Percentiles rank a stretch among this genome's conserved stretches.
Evolutionary conservation across 53 echinoderm and acorn worm genomes (phyloP).

Genomic region (Holothuria scabra): DNA sequence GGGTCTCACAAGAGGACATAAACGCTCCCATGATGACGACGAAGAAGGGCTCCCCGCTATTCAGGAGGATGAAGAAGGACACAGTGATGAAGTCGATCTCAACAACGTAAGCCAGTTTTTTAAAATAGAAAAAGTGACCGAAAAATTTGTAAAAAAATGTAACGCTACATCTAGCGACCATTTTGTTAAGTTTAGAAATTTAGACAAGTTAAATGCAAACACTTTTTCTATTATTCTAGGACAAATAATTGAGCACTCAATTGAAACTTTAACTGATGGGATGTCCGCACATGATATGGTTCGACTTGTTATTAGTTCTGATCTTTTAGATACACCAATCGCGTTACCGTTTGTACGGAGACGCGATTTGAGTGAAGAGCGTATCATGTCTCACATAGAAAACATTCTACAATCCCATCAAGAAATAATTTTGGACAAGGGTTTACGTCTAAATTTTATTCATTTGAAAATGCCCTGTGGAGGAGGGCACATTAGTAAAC

Average conservation of each 20-base stretch:
- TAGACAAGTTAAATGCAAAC: neutral
- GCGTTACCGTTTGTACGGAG: conserved; percentile 18
- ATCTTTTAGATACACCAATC: conserved; percentile 16
- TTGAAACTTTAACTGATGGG: neutral
- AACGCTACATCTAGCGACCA: conserved; percentile 5
- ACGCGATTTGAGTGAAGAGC: neutral
- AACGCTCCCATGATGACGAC: no score
- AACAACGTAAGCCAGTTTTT: no score
- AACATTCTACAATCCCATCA: conserved; percentile 32
- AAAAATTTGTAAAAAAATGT: conserved; percentile 34
- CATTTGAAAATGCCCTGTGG: conserved; percentile 43
- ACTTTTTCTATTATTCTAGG: neutral
- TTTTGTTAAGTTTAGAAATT: neutral
- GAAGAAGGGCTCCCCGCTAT: no score
- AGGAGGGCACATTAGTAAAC: no score
- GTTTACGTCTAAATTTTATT: conserved; percentile 9
- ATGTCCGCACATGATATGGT: neutral
- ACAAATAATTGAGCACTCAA: neutral
- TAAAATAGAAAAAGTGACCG: no score
- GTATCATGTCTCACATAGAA: neutral
- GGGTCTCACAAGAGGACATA: no score
- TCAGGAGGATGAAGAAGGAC: no score
- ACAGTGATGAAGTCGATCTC: no score
- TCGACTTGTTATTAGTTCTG: neutral
- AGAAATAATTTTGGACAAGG: conserved; percentile 31